phyloP scores from a whole-genome alignment of 2,797 vertebrate genomes.

The Poecilia gillii region DNA sequence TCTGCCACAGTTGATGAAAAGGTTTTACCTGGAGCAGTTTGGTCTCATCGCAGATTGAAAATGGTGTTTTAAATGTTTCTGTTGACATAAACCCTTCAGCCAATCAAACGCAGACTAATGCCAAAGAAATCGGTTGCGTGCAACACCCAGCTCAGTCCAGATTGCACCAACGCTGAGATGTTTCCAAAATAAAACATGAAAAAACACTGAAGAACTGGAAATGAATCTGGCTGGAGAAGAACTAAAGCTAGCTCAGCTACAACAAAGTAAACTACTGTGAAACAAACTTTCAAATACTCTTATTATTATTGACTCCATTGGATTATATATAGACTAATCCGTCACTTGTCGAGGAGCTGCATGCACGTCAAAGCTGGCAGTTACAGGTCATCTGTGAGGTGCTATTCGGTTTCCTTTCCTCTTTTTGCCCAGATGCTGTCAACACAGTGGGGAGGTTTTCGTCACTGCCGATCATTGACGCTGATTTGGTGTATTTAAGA shows the following conservation, averaged over 20 bases:
- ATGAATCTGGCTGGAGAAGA: neutral
- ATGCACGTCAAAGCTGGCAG: neutral
- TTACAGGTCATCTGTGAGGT: neutral
- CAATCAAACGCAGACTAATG: neutral
- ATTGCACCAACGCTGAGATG: neutral
- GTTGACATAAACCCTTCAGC: too few relatives aligned
- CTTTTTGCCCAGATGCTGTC: slow-evolving; percentile 5
- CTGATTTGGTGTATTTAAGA: slow-evolving; percentile 5
- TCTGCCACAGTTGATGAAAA: too few relatives aligned
- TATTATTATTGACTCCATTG: neutral
- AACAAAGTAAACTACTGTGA: neutral
- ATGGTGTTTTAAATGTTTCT: too few relatives aligned
- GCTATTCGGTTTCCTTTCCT: neutral
- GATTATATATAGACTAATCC: neutral
- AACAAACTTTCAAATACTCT: neutral
- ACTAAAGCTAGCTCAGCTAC: neutral
- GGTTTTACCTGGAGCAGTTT: too few relatives aligned
- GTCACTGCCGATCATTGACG: neutral
- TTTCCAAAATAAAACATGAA: neutral
- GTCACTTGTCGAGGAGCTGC: neutral
- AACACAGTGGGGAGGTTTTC: neutral
- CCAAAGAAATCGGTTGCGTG: neutral
- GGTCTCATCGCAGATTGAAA: too few relatives aligned
- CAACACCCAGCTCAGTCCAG: neutral
- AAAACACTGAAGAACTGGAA: neutral